Evolutionary conservation across 1,140 invertebrate genomes (phyloP).

Genomic region (Trichonephila clavipes): DNA sequence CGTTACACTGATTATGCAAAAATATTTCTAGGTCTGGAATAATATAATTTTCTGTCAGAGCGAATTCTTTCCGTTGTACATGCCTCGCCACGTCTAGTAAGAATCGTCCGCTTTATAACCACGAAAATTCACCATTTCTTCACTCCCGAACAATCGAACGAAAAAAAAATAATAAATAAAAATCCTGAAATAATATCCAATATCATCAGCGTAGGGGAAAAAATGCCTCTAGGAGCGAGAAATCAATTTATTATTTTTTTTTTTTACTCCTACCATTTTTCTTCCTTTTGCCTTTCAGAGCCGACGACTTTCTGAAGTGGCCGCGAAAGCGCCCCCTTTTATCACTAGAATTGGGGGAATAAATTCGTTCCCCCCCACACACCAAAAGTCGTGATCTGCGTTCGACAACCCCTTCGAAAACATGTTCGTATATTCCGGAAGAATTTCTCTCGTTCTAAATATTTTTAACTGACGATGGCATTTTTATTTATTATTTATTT

Average conservation of each 20-base stretch:
- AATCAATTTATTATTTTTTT: neutral
- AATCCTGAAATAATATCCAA: conserved; percentile 5
- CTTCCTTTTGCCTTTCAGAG: neutral
- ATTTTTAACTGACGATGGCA: neutral
- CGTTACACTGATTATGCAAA: neutral
- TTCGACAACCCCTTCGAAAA: neutral
- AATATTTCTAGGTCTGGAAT: neutral
- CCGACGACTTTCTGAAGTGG: neutral
- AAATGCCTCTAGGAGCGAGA: neutral
- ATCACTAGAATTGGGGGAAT: neutral
- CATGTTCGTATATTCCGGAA: neutral
- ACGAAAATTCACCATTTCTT: neutral
- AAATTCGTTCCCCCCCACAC: neutral
- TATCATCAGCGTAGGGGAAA: neutral
- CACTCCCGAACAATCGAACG: neutral
- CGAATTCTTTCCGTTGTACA: neutral
- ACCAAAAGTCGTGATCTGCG: neutral
- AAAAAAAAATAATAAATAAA: neutral
- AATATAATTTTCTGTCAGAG: neutral
- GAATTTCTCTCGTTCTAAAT: neutral
- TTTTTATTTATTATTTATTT: neutral
- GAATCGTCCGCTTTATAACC: neutral
- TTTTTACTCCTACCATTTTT: neutral
- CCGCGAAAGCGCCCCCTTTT: neutral
- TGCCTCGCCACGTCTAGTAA: neutral